Evolutionary conservation across 1,140 invertebrate genomes (phyloP).

Genomic region (Dendroctonus ponderosae): DNA sequence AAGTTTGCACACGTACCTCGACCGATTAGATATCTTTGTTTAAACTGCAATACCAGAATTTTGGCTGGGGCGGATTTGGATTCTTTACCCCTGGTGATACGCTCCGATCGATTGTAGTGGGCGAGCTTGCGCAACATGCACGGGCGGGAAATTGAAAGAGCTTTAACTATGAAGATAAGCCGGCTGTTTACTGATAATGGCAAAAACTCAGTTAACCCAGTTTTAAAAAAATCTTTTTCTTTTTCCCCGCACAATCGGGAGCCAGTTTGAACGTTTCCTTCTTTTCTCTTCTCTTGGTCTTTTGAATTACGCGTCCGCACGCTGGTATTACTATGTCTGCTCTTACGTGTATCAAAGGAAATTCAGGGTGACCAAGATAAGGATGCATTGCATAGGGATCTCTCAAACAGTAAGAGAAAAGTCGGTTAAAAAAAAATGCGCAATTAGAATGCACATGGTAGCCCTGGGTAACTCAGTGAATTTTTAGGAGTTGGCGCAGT

Average conservation of each 20-base stretch:
- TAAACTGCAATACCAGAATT: slow-evolving; percentile 36
- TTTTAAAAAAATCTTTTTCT: neutral
- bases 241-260: neutral
- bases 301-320: too few relatives aligned
- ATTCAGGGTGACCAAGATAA: too few relatives aligned
- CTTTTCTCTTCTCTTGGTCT: too few relatives aligned
- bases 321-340: too few relatives aligned
- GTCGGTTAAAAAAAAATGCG: too few relatives aligned
- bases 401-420: too few relatives aligned
- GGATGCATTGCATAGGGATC: too few relatives aligned
- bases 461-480: too few relatives aligned
- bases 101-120: slow-evolving; percentile 36
- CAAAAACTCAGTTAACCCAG: slow-evolving; percentile 13
- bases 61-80: slow-evolving; percentile 39
- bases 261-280: too few relatives aligned
- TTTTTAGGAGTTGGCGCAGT: too few relatives aligned
- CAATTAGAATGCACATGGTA: too few relatives aligned
- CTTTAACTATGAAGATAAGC: slow-evolving; percentile 18
- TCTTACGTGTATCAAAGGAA: too few relatives aligned
- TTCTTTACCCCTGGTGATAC: slow-evolving; percentile 36
- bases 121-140: slow-evolving; percentile 27
- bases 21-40: slow-evolving; percentile 6
- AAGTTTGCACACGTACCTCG: neutral
- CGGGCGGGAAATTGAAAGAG: slow-evolving; percentile 37
- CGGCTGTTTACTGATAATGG: slow-evolving; percentile 8